Conservation (phyloP, 2,888 invertebrate species). For the Drosophila fungiperda region DNA sequence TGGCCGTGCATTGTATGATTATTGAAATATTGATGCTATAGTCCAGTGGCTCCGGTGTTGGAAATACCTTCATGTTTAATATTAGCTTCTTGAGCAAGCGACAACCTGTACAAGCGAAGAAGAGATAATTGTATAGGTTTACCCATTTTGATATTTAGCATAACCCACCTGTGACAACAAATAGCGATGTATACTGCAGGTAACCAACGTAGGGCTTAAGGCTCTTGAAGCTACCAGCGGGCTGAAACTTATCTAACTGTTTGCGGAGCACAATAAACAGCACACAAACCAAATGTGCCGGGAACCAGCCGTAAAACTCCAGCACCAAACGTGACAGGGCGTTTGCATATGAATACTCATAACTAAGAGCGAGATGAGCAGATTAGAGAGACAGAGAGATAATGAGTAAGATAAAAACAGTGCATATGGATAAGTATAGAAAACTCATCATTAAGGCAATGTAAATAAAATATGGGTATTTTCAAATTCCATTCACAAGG, state of each 20-base stretch:
- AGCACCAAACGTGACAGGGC: conserved; percentile 88
- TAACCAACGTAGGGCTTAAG: conserved; percentile 87
- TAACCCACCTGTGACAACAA: conserved; percentile 81
- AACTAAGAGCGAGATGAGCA: conserved; percentile 58
- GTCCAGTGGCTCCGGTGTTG: conserved; percentile 61
- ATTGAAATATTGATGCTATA: conserved; percentile 69
- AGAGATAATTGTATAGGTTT: neutral
- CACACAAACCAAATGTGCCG: conserved; percentile 89
- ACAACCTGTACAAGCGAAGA: conserved; percentile 59
- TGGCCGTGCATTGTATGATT: conserved; percentile 76
- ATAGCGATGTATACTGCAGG: conserved; percentile 86
- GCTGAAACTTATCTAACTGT: conserved; percentile 85
- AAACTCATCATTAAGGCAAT: neutral
- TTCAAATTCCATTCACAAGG: neutral
- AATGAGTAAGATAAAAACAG: neutral
- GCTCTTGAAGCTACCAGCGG: conserved; percentile 83
- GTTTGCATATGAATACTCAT: conserved; percentile 87
- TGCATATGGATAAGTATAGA: neutral
- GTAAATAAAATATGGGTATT: neutral
- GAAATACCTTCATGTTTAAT: conserved; percentile 53
- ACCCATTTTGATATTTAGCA: neutral
- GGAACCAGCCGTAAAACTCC: conserved; percentile 88
- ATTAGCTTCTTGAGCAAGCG: conserved; percentile 74
- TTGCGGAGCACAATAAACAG: conserved; percentile 87
- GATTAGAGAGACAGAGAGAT: neutral